Conservation (phyloP, 1,140 invertebrate species). For the Agrypnia vestita region DNA sequence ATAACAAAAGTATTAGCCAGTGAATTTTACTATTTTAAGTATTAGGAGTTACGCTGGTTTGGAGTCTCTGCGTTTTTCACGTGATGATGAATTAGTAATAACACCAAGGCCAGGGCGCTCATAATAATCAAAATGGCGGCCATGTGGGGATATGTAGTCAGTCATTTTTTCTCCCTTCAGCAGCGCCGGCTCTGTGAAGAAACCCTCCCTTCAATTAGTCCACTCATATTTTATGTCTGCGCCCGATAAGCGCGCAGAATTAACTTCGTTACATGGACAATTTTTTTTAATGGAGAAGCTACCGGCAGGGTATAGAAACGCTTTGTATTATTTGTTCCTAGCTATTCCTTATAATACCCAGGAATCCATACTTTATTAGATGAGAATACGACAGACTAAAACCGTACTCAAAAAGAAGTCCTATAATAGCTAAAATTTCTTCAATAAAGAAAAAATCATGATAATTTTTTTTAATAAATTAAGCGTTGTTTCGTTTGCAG, state of each 20-base stretch:
- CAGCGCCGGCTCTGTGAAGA: neutral
- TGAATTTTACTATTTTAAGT: too few species aligned
- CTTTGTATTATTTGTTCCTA: too few species aligned
- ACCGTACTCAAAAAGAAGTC: too few species aligned
- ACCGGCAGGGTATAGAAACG: too few species aligned
- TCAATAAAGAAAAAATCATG: too few species aligned
- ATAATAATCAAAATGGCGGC: constrained; percentile 34
- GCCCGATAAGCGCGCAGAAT: constrained; percentile 28
- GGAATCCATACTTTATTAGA: too few species aligned
- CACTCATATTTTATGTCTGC: constrained; percentile 35
- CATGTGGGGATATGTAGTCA: constrained; percentile 10
- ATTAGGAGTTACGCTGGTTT: neutral
- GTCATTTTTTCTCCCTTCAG: neutral
- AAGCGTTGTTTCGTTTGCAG: too few species aligned
- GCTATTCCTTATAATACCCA: too few species aligned
- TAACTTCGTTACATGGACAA: constrained; percentile 25
- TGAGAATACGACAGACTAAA: too few species aligned
- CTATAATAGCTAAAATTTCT: too few species aligned
- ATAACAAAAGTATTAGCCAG: too few species aligned
- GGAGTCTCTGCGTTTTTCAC: neutral
- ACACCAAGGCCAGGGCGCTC: constrained; percentile 6
- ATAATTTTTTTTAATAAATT: too few species aligned
- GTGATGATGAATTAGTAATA: constrained; percentile 41
- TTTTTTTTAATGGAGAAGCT: constrained; percentile 22
- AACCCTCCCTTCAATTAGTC: constrained; percentile 37